Evolutionary conservation across 2,888 invertebrate species (phyloP), one percentile per base, ranked within the genome.

Genomic region (Noctua comes): DNA sequence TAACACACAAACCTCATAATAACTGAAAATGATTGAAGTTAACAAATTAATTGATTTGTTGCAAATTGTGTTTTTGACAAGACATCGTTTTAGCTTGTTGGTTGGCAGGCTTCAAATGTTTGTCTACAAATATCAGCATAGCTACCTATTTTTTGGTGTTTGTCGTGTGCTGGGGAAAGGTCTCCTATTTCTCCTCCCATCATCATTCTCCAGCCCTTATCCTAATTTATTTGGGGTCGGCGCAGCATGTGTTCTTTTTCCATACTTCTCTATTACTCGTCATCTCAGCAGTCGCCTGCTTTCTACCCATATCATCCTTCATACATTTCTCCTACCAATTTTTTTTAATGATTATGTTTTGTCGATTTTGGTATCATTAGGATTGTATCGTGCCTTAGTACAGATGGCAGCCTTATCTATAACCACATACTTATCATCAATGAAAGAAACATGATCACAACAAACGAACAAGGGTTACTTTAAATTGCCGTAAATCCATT

Each of bases 1-100:
- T 51, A 79, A 83, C 83, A 82, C 43, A 83, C n/a, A 80, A 84
- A 85, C 72, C 62, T 68, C 62, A 36, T 57, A 59, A 80, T 27
- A 82, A 85, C 80, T 69, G 59, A 59, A 65, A 54, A 51, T 80
- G 0, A 65, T 80, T 85, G 18, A 11, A 64, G 65, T 69, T 69
- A 70, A 66, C 65, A 51, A 70, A 66, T 78, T 69, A 51, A 18
- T 73, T 57, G 72, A 73, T 81, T 73, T 69, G 43, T 72, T 16
- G 65, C 24, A 2, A 24, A 68, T 83, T 66, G 69, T 84, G 66
- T 54, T 69, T 81, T 70, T 77, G 77, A 43, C 51, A 59, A 51
- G 36, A 24, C 54, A 62, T 80, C 27, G 62, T 68, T 69, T 65
- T 57, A 43, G 40, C 7, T 64, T 68, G n/a, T 68, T 83, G 36